These are phyloP conservation scores for Thymelicus lineola DNA, from an alignment of 2,888 invertebrate species.

Conservation along the genomic window DNA sequence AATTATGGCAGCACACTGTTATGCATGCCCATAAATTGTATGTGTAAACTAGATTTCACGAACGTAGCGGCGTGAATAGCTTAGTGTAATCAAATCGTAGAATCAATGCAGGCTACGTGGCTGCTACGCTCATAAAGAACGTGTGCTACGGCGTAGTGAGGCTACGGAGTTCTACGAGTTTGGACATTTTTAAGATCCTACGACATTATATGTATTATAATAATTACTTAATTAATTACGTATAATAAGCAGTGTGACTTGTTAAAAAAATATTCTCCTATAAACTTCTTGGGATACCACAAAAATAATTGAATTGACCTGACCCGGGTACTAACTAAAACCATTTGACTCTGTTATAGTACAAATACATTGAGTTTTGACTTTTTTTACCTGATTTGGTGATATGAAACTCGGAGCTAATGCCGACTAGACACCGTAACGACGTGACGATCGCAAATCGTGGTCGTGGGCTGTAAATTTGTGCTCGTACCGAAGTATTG, in stretches of 20 bases:
- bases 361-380: too few species aligned
- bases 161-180: constrained; percentile 6
- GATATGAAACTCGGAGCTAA: too few species aligned
- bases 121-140: constrained; percentile 18
- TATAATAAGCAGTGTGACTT: too few species aligned
- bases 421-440: background rate
- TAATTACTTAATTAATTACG: too few species aligned
- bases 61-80: constrained; percentile 25
- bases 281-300: too few species aligned
- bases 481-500: background rate
- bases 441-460: background rate
- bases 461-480: background rate
- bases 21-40: constrained; percentile 10
- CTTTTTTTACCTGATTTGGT: too few species aligned
- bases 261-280: too few species aligned
- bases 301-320: too few species aligned
- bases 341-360: too few species aligned
- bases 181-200: background rate
- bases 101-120: constrained; percentile 23
- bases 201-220: background rate
- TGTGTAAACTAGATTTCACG: constrained; percentile 12
- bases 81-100: constrained; percentile 27
- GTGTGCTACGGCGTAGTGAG: constrained; percentile 14
- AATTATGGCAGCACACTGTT: background rate
- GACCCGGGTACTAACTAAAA: too few species aligned